Conservation (phyloP, 2,113 vertebrate species). For the Lota lota region DNA sequence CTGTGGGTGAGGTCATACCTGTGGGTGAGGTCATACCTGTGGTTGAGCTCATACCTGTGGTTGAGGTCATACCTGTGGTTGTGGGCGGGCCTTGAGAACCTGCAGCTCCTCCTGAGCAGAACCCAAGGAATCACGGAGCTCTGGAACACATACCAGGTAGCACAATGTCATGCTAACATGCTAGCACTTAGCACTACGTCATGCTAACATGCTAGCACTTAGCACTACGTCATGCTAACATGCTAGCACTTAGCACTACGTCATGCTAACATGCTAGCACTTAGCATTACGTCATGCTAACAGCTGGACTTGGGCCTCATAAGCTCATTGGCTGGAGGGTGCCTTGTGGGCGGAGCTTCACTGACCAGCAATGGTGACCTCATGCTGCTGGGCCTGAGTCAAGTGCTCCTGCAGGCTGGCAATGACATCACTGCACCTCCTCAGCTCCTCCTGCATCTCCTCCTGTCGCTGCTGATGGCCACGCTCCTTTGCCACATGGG, state of each 20-base stretch:
- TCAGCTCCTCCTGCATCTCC: slow-evolving; percentile 73
- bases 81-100: slow-evolving; percentile 55
- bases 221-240: too few species aligned
- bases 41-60: too few species aligned
- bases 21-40: too few species aligned
- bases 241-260: too few species aligned
- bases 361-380: slow-evolving; percentile 72
- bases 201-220: too few species aligned
- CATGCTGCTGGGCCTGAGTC: slow-evolving; percentile 74
- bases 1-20: too few species aligned
- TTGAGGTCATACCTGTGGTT: not conserved
- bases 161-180: too few species aligned
- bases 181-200: too few species aligned
- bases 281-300: too few species aligned
- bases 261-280: too few species aligned
- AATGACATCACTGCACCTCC: slow-evolving; percentile 67
- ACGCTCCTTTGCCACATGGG: slow-evolving; percentile 72
- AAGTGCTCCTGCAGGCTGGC: slow-evolving; percentile 67
- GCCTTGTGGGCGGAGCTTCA: not conserved
- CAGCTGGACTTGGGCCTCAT: too few species aligned
- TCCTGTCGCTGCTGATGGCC: slow-evolving; percentile 78
- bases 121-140: slow-evolving; percentile 72
- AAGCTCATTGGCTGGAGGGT: not conserved
- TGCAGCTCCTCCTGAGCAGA: slow-evolving; percentile 72
- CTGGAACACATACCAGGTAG: slow-evolving; percentile 43